Base-by-base conservation (phyloP, 2,113 vertebrate species). In the Perca flavescens region DNA sequence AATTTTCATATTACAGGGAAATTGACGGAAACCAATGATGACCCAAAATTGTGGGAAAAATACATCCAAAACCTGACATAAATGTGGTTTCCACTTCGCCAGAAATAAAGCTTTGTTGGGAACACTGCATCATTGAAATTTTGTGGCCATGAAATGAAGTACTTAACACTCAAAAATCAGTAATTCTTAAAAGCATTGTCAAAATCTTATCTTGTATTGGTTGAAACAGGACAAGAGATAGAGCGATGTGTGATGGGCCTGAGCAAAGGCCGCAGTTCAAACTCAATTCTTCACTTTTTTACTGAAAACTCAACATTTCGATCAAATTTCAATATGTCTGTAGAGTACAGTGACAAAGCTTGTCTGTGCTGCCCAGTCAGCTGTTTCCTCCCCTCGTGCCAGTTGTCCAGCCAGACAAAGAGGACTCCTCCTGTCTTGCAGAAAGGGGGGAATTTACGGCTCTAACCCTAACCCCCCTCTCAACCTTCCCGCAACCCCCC, bases 371-470 rank as follows among this genome's bases (percentile, higher is more conserved):
- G 68, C 25, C 58, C 31, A n/a, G 60, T 94, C 83, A 91, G 87
- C 90, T 92, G 83, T 75, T 89, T 82, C 86, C 75, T 73, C 73
- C 84, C 82, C 82, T 90, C 58, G 63, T 88, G 54, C 88, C 85
- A 95, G 94, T 83, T 88, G 80, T 52, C 14, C 57, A 31, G 80
- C 83, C 92, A 94, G 85, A 93, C 89, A 91, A 88, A 90, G 86
- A 74, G 46, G 77, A 80, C 78, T 66, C 74, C 89, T 90, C 79
- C 88, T 84, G 72, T 80, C 74, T 47, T 5, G 2, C 36, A 70
- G 79, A 52, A 66, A 36, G 56, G 50, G 80, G 53, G 53, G 78
- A 43, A 76, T 85, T 89, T 87, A 88, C 15, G 40, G 72, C 85
- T 84, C 74, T 74, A 25, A 52, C 65, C 72, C 69, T 17, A 15